Base-by-base conservation (phyloP, 2,888 invertebrate genomes). In the Exocentrus adspersus region DNA sequence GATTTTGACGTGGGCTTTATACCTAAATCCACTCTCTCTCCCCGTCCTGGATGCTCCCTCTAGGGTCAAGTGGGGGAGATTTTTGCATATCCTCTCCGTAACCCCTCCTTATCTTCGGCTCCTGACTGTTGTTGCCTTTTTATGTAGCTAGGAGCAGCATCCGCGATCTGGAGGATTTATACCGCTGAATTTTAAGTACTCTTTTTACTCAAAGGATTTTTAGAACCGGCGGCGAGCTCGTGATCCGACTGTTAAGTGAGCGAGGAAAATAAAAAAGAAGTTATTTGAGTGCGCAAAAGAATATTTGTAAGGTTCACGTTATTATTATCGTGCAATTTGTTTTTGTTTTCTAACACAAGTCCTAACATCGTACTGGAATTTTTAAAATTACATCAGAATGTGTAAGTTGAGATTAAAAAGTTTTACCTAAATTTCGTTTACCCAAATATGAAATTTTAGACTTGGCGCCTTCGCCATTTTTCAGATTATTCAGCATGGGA, bases 1-100 rank as follows among this genome's bases (percentile, higher is more conserved):
- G 71, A 72, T 71, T 72, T 70, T 68, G 64, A 69, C 65, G 62
- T 48, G 28, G 53, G 32, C 60, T 52, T 52, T 51, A 46, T 46
- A 52, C 37, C 48, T 43, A 61, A 61, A 61, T 61, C 60, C 60
- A 48, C 54, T 53, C 4, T n/a, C 37, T 24, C 4, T n/a, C n/a
- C n/a, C n/a, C n/a, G n/a, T n/a, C n/a, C n/a, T n/a, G n/a, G n/a
- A n/a, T n/a, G n/a, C n/a, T n/a, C n/a, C n/a, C n/a, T n/a, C 46
- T 61, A 21, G 52, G 60, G 30, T 46, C 53, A 30, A 57, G 46
- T 46, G 46, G 32, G 56, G 32, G 32, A 32, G 12, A 19, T 20
- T 30, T 32, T 19, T 19, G 51, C 51, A 32, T 51, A 32, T 32
- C n/a, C 32, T 16, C n/a, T 3, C 37, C 12, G 2, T 14, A 24